Percentiles rank a stretch among this genome's conserved stretches.
Conservation (phyloP, 2,113 vertebrate species). For the Clarias batrachus region DNA sequence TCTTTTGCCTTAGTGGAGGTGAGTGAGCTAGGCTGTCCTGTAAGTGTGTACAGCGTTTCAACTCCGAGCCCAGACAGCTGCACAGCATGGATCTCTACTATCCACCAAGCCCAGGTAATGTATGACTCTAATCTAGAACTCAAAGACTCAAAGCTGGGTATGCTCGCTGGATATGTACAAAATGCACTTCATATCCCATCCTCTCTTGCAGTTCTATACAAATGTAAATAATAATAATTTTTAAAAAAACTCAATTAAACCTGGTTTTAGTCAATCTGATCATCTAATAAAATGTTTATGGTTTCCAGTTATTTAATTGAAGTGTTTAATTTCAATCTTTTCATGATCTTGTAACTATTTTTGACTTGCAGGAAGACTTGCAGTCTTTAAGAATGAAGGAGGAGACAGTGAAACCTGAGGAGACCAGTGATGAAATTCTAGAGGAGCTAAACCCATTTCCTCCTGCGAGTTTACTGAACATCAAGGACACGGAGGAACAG, state of each 20-base stretch:
- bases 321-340: neutral
- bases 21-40: conserved; percentile 67
- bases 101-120: conserved; percentile 67
- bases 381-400: conserved; percentile 57
- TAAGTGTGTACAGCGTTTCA: conserved; percentile 67
- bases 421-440: conserved; percentile 44
- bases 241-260: neutral
- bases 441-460: conserved; percentile 29
- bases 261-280: neutral
- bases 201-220: neutral
- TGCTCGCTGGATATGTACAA: neutral
- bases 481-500: conserved; percentile 43
- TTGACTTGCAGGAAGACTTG: conserved; percentile 62
- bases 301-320: neutral
- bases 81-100: conserved; percentile 65
- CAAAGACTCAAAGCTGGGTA: neutral
- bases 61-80: conserved; percentile 65
- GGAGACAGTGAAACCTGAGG: conserved; percentile 52
- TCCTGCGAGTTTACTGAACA: neutral
- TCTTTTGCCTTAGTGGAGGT: conserved; percentile 74
- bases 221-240: neutral
- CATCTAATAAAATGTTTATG: neutral
- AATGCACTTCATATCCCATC: neutral
- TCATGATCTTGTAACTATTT: neutral
- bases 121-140: neutral